Base-by-base conservation (phyloP, 2,113 vertebrate species). In the Lycaon pictus region DNA sequence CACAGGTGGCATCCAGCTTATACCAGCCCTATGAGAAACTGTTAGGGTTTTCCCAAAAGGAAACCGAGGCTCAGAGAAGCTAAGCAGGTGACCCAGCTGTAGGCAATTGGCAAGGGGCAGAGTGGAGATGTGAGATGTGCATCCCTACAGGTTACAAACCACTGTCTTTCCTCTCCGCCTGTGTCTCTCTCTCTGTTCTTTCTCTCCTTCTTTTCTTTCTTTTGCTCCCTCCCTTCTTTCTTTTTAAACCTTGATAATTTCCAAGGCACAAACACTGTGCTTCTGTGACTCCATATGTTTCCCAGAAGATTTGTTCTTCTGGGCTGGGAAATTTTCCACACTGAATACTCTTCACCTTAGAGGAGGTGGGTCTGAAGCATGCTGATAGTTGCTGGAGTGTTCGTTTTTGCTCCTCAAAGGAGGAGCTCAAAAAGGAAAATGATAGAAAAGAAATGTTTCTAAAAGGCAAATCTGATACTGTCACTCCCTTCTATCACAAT, bases 131-230 rank as follows among this genome's bases (percentile, higher is more conserved):
- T 43, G 58, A 71, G 48, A 10, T 53, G 53, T 29, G 10, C 0
- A 5, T 63, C 23, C 32, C 0, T 12, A 6, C 5, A 2, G 15
- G 3, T 35, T 29, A 22, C 2, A 29, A 19, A 55, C 55, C 29
- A 4, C 72, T 16, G 0, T 29, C 51, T 19, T 72, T 23, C 62
- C 11, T 85, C 43, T 51, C 83, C 22, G 17, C 43, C 27, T 8
- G 27, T 20, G 23, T 7, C 95, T 97, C 93, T 89, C 92, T 97
- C 97, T 95, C 96, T 10, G 5, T 19, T 19, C 51, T 23, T 96
- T 97, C 90, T 90, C 90, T 96, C 97, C 96, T 96, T 53, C 23
- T 37, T 0, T 11, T 12, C 20, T 48, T 81, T 27, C 7, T n/a
- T 56, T 25, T 17, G 19, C 27, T 65, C 43, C 29, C 55, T 48